phyloP scores from a whole-genome alignment of 1,140 invertebrate genomes.

The Psilanteris sp. region DNA sequence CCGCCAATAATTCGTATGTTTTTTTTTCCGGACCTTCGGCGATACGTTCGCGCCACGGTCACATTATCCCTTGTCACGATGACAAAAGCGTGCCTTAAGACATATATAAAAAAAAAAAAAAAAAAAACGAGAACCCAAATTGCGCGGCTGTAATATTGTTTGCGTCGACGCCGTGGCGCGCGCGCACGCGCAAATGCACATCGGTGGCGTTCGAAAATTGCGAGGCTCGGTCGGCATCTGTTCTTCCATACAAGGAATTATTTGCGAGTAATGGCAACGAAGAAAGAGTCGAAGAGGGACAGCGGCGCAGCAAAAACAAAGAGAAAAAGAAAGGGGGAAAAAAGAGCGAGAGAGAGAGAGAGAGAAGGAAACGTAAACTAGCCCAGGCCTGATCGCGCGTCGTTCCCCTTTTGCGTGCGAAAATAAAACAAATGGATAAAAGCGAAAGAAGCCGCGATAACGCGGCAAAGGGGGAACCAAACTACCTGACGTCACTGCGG shows the following conservation, averaged over 20 bases:
- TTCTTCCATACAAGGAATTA: slow-evolving; percentile 50
- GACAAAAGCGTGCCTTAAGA: slow-evolving; percentile 7
- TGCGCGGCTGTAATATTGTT: slow-evolving; percentile 4
- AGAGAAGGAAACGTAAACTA: slow-evolving; percentile 21
- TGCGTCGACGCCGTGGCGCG: background rate
- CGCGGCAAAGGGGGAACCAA: slow-evolving; percentile 1
- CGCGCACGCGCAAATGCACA: too few relatives aligned
- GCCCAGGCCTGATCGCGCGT: slow-evolving; percentile 22
- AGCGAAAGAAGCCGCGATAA: slow-evolving; percentile 6
- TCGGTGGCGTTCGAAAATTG: slow-evolving; percentile 16
- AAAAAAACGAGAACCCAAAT: too few relatives aligned
- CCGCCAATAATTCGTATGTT: too few relatives aligned
- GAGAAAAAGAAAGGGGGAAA: slow-evolving; percentile 5
- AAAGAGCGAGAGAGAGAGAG: background rate
- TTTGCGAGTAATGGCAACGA: slow-evolving; percentile 20
- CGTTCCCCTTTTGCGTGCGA: slow-evolving; percentile 48
- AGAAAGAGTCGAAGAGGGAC: background rate
- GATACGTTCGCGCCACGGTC: background rate
- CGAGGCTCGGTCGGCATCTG: slow-evolving; percentile 20
- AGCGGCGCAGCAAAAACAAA: background rate
- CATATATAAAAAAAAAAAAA: slow-evolving; percentile 25
- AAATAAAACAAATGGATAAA: slow-evolving; percentile 42
- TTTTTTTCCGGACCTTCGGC: too few relatives aligned
- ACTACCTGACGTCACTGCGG: slow-evolving; percentile 45
- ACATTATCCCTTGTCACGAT: slow-evolving; percentile 11